Evolutionary conservation across 2,888 invertebrate genomes (phyloP).

Genomic region (Ashinkailepas kermadecensis): DNA sequence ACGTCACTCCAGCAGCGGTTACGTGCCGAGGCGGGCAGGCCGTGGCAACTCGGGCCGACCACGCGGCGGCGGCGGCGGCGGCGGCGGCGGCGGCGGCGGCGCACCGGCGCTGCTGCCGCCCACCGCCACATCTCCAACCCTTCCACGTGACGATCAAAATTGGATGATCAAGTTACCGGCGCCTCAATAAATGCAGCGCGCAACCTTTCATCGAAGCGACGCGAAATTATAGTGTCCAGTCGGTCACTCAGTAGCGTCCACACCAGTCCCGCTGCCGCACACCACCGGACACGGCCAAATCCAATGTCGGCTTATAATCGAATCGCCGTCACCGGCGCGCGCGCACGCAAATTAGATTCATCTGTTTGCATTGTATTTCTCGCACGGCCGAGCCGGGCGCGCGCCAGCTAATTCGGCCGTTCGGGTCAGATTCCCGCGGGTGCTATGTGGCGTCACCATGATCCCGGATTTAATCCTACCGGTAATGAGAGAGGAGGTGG

Average conservation of each 20-base stretch:
- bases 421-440: constrained; percentile 2
- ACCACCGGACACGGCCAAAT: neutral
- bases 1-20: neutral
- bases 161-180: constrained; percentile 8
- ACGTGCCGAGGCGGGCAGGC: neutral
- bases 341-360: constrained; percentile 19
- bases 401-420: neutral
- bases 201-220: neutral
- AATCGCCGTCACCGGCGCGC: neutral
- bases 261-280: neutral
- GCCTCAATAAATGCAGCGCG: neutral
- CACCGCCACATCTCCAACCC: neutral
- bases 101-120: neutral
- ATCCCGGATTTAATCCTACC: neutral
- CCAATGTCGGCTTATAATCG: constrained; percentile 1
- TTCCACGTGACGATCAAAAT: neutral
- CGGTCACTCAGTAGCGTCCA: neutral
- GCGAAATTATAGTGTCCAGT: neutral
- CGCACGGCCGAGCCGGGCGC: neutral
- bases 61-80: neutral
- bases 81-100: neutral
- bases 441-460: neutral
- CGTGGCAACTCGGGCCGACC: neutral
- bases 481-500: constrained; percentile 14
- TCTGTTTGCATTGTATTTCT: constrained; percentile 18